These are phyloP conservation scores for Pseudachorutes palmiensis DNA, from an alignment of 1,140 invertebrate species.

Conservation along the genomic window DNA sequence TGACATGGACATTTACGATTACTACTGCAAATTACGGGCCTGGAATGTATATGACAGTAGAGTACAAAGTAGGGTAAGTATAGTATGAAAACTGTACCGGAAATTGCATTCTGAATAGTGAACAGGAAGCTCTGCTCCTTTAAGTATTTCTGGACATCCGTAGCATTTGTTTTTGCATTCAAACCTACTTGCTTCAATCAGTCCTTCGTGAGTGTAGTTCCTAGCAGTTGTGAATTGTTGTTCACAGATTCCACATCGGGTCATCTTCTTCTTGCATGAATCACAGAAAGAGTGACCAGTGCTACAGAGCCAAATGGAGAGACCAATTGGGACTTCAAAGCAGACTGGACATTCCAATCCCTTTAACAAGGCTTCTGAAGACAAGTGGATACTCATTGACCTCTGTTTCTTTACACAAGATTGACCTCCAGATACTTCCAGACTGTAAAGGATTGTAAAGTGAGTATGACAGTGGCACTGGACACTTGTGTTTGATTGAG, in stretches of 20 bases:
- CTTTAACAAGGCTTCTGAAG: too few relatives aligned
- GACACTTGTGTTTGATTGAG: too few relatives aligned
- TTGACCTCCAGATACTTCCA: too few relatives aligned
- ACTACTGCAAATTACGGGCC: neutral
- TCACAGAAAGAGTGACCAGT: conserved; percentile 10
- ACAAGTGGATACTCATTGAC: too few relatives aligned
- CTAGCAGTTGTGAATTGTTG: neutral
- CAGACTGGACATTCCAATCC: conserved; percentile 21
- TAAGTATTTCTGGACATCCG: neutral
- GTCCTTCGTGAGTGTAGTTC: conserved; percentile 7
- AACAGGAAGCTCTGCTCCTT: neutral
- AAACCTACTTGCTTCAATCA: neutral
- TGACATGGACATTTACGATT: too few relatives aligned
- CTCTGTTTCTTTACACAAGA: too few relatives aligned
- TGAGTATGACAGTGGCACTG: too few relatives aligned
- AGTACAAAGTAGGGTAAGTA: neutral
- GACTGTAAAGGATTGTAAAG: too few relatives aligned
- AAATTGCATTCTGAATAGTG: neutral
- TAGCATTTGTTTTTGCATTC: neutral
- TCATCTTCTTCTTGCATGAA: neutral
- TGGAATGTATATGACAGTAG: neutral
- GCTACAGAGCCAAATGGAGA: conserved; percentile 15
- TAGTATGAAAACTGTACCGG: neutral
- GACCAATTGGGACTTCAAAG: neutral
- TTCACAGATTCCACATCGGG: conserved; percentile 8